Base-by-base conservation (phyloP, 2,113 vertebrate species). In the Pachycephala philippinensis region DNA sequence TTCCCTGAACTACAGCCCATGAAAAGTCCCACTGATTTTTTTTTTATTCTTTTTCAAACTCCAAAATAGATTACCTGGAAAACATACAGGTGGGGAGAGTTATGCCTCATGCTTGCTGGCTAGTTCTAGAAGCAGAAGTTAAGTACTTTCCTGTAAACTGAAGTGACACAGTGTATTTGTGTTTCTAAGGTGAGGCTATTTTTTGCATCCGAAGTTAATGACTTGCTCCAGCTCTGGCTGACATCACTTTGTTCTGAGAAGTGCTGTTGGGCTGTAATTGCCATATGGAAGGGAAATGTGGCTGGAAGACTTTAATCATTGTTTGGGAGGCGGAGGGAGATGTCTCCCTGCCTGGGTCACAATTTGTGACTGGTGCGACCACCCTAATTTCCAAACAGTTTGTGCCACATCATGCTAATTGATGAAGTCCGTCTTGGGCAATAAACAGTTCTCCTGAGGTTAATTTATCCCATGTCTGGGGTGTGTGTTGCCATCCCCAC, bases 401-500 rank as follows among this genome's bases (percentile, higher is more conserved):
- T 90, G 71, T 90, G 75, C 59, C 35, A 4, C 49, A 42, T 83
- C 64, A 11, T 74, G 22, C 59, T 87, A 93, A 95, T 92, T 81
- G 83, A 78, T 70, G 71, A 39, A 63, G 49, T 59, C 79, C 79
- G 84, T 79, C 68, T 74, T 74, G 79, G 83, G 71, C 83, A 63
- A 42, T 89, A 50, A 92, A 66, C 23, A 84, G 54, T 24, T 94
- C 88, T 92, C 95, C 79, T 57, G 94, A 81, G 92, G 86, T 86
- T 88, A 50, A 90, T 90, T 95, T 74, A 20, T 82, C 42, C 61
- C 50, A 65, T 11, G 1, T 53, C 61, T 87, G 84, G 65, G 87
- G 45, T 45, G 63, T 30, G 11, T 42, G 50, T 59, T 86, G 33
- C 79, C 63, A 28, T 88, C 79, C 63, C 64, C 47, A 18, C 33